Conservation (phyloP, 2,113 vertebrate genomes). For the Cyphomyrus discorhynchus region DNA sequence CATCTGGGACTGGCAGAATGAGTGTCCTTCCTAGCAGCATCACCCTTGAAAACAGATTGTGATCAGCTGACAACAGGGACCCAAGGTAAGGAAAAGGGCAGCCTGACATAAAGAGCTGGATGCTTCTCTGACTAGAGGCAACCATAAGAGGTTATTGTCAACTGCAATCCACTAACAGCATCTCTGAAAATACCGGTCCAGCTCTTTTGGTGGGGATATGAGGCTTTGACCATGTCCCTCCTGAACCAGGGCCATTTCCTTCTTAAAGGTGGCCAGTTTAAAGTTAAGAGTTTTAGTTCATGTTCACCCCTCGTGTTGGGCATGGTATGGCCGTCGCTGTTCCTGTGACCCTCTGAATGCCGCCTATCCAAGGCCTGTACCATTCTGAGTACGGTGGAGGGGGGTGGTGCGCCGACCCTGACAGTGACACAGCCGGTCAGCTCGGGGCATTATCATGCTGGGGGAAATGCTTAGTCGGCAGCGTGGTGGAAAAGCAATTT, state of each 20-base stretch:
- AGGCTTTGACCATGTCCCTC: neutral
- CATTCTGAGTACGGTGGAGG: neutral
- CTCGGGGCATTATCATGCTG: neutral
- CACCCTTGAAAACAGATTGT: neutral
- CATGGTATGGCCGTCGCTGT: neutral
- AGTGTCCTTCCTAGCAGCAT: neutral
- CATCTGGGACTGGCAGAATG: neutral
- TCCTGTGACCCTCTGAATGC: neutral
- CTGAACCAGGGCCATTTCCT: neutral
- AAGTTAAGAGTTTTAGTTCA: neutral
- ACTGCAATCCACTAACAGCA: neutral
- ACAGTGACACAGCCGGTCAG: constrained; percentile 1
- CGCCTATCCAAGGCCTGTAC: neutral
- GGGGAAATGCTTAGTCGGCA: constrained; percentile 7
- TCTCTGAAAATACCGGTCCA: neutral
- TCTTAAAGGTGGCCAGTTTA: neutral
- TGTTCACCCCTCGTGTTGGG: neutral
- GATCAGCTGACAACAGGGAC: neutral
- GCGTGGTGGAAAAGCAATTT: neutral
- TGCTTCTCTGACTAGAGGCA: neutral
- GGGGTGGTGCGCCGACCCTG: neutral
- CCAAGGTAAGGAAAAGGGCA: neutral
- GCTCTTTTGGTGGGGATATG: neutral
- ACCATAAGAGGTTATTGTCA: neutral
- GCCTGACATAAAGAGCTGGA: neutral